A percentile compares a stretch with the other conserved stretches of the same genome.
These are phyloP conservation scores for Pampusana beccarii DNA, from an alignment of 2,113 vertebrate genomes.

Conservation along the genomic window DNA sequence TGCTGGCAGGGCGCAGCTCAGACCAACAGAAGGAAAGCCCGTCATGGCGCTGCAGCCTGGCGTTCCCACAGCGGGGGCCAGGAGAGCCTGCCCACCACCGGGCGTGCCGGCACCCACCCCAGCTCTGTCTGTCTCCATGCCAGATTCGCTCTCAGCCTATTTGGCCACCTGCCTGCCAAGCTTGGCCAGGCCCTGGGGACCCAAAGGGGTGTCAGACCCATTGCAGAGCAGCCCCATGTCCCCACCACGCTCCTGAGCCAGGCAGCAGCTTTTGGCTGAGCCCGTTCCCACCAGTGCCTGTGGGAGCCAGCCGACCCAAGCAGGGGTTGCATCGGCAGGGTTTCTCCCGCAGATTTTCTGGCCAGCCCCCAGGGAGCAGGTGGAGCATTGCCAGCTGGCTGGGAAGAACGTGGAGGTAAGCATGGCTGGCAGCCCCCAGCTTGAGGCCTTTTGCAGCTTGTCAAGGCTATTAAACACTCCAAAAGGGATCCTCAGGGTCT, in stretches of 20 bases:
- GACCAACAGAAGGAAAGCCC: conserved; percentile 22
- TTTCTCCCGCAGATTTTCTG: conserved; percentile 82
- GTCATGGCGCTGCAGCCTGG: neutral
- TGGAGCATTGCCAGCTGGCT: conserved; percentile 80
- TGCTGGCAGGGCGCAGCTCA: neutral
- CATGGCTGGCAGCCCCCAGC: neutral
- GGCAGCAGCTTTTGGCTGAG: neutral
- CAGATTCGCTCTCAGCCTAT: neutral
- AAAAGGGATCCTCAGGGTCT: neutral
- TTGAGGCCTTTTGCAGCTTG: fast-evolving
- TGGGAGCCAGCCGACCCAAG: neutral
- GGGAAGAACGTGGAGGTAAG: conserved; percentile 83
- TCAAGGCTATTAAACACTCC: neutral
- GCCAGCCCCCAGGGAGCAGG: conserved; percentile 80
- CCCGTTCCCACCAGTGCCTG: fast-evolving
- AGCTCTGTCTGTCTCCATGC: neutral
- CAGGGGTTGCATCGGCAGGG: neutral
- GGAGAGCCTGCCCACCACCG: neutral
- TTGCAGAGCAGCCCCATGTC: neutral
- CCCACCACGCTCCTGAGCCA: fast-evolving
- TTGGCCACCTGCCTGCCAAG: neutral
- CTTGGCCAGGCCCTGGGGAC: neutral
- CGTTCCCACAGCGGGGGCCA: conserved; percentile 13
- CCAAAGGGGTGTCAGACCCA: neutral
- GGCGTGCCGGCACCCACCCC: conserved; percentile 34